Conservation (phyloP, 2,888 invertebrate species). For the Tenthredo mesomela region DNA sequence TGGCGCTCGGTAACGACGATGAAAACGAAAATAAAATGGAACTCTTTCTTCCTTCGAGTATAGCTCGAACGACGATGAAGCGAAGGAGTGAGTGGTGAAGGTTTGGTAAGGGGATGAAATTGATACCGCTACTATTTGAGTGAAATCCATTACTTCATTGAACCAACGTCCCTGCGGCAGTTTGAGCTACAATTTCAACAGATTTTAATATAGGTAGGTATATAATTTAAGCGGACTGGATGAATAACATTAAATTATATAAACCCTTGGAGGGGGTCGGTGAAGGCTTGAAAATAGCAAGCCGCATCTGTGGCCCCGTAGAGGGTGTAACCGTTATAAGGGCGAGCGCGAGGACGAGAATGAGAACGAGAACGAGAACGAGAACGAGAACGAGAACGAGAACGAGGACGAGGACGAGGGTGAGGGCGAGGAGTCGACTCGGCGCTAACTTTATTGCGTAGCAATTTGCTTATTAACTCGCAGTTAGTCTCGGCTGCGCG, state of each 20-base stretch:
- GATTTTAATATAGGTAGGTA: slow-evolving; percentile 72
- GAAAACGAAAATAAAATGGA: slow-evolving; percentile 10
- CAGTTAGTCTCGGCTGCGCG: slow-evolving; percentile 76
- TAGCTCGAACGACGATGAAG: neutral
- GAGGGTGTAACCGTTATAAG: slow-evolving; percentile 76
- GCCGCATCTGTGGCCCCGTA: slow-evolving; percentile 76
- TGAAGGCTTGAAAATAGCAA: slow-evolving; percentile 69
- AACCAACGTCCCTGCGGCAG: slow-evolving; percentile 44
- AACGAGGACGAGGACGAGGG: slow-evolving; percentile 60
- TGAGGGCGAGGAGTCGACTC: slow-evolving; percentile 58
- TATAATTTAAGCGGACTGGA: slow-evolving; percentile 69
- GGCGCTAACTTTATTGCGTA: slow-evolving; percentile 75
- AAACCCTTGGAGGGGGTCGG: slow-evolving; percentile 60
- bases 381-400: slow-evolving; percentile 53
- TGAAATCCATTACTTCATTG: slow-evolving; percentile 48
- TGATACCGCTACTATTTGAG: slow-evolving; percentile 44
- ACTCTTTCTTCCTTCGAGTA: slow-evolving; percentile 1
- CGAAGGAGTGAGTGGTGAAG: neutral
- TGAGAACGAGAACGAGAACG: too few relatives aligned
- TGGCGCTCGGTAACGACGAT: slow-evolving; percentile 38
- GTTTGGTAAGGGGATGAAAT: slow-evolving; percentile 18
- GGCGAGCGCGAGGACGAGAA: slow-evolving; percentile 60
- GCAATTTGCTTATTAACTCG: slow-evolving; percentile 78
- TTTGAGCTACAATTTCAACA: slow-evolving; percentile 67
- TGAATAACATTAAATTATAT: slow-evolving; percentile 75